Conservation (phyloP, 1,140 invertebrate genomes). For the Prorops nasuta region DNA sequence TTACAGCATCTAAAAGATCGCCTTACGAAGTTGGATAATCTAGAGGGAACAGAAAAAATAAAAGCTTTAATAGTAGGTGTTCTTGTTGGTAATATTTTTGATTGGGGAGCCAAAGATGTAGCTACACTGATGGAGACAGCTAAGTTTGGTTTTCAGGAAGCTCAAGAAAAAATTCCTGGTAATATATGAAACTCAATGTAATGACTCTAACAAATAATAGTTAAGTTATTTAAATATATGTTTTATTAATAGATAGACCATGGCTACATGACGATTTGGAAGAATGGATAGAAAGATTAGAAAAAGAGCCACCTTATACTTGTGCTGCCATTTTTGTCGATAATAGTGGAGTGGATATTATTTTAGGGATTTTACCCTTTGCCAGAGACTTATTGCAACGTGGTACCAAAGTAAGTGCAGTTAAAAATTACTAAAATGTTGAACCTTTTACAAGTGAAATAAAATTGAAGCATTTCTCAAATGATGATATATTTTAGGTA, state of each 20-base stretch:
- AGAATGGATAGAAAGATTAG: slow-evolving; percentile 74
- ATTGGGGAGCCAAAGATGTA: slow-evolving; percentile 92
- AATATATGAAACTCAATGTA: too few species aligned
- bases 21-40: slow-evolving; percentile 58
- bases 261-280: slow-evolving; percentile 90
- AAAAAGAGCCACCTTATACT: slow-evolving; percentile 67
- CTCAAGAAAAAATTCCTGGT: slow-evolving; percentile 71
- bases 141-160: slow-evolving; percentile 79
- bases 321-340: slow-evolving; percentile 94
- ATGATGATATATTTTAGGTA: slow-evolving; percentile 53
- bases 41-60: slow-evolving; percentile 58
- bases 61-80: slow-evolving; percentile 62
- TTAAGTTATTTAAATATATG: slow-evolving; percentile 2
- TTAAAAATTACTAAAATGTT: neutral
- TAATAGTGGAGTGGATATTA: slow-evolving; percentile 92
- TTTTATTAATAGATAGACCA: slow-evolving; percentile 68
- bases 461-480: neutral
- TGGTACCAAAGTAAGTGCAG: slow-evolving; percentile 72
- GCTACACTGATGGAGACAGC: slow-evolving; percentile 75
- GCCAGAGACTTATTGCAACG: slow-evolving; percentile 77
- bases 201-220: slow-evolving; percentile 1
- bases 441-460: slow-evolving; percentile 3
- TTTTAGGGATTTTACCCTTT: slow-evolving; percentile 90
- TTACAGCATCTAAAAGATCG: slow-evolving; percentile 56
- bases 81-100: slow-evolving; percentile 90